Base-by-base conservation (phyloP, 2,888 invertebrate genomes). In the Parnassius smintheus region DNA sequence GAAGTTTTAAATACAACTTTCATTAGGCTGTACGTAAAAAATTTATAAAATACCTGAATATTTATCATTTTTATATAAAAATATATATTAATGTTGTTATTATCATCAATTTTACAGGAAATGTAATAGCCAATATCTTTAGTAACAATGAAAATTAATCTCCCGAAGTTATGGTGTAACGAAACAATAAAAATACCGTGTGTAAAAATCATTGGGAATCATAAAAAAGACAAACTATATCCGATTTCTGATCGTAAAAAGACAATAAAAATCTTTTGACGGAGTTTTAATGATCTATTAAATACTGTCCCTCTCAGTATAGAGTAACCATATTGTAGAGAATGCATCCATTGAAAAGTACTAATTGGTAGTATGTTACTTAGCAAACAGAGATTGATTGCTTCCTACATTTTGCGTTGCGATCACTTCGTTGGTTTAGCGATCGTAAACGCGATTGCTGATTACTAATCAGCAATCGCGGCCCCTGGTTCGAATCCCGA, bases 231-330 rank as follows among this genome's bases (percentile, higher is more conserved):
- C 78, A 75, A 80, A 84, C 83, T 83, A 68, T 80, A 88, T 88
- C 85, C 80, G 82, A 90, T 88, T 86, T 85, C 88, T 73, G 76
- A 70, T 86, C 88, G 84, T 90, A 87, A 90, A 89, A 83, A 66
- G 63, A 72, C 72, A 72, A 74, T 85, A 80, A 82, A 84, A 80
- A 69, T 74, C 74, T 81, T 83, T 83, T 86, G 82, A 85, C 81
- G 78, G 80, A 81, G 75, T 81, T 83, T 85, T 87, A 85, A 86
- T 80, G 82, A 76, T 70, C 74, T 74, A 80, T 82, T 83, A 83
- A 80, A 85, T 77, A 76, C 72, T 74, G 69, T 70, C 70, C 70
- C 75, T 10, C 12, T 18, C 13, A 41, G 44, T 18, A 57, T 50
- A 64, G 61, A 50, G 45, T 51, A 45, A 59, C 22, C 3, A 12